phyloP scores from a whole-genome alignment of 2,113 vertebrate species.

The Entomyzon cyanotis region DNA sequence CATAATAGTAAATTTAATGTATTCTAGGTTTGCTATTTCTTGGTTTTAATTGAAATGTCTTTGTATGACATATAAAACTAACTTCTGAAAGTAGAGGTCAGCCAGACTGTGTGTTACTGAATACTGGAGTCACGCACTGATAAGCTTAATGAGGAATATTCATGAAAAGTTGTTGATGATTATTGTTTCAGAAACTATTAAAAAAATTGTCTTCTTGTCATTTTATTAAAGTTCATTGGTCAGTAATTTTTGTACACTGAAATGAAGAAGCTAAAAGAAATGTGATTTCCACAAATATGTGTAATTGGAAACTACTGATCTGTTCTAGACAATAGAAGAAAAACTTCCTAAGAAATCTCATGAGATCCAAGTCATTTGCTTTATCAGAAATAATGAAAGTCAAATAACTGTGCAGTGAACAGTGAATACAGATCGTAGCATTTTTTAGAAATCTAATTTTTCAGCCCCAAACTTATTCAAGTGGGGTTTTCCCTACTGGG shows the following conservation, averaged over 20 bases:
- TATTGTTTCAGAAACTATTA: background rate
- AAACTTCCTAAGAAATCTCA: background rate
- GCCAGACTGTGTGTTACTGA: background rate
- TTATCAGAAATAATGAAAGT: background rate
- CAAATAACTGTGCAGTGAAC: background rate
- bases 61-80: background rate
- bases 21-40: background rate
- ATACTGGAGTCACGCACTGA: background rate
- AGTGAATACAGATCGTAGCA: background rate
- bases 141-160: constrained; percentile 21
- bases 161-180: background rate
- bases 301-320: background rate
- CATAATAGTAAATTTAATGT: background rate
- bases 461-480: background rate
- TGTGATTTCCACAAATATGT: background rate
- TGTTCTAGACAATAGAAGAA: background rate
- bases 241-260: background rate
- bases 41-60: background rate
- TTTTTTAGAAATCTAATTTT: background rate
- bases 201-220: background rate
- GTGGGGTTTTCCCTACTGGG: background rate
- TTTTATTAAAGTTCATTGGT: constrained; percentile 23
- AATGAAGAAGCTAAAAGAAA: background rate
- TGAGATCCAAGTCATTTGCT: background rate
- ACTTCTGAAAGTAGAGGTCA: constrained; percentile 7